phyloP scores from a whole-genome alignment of 2,888 invertebrate genomes.

The Zele albiditarsus region DNA sequence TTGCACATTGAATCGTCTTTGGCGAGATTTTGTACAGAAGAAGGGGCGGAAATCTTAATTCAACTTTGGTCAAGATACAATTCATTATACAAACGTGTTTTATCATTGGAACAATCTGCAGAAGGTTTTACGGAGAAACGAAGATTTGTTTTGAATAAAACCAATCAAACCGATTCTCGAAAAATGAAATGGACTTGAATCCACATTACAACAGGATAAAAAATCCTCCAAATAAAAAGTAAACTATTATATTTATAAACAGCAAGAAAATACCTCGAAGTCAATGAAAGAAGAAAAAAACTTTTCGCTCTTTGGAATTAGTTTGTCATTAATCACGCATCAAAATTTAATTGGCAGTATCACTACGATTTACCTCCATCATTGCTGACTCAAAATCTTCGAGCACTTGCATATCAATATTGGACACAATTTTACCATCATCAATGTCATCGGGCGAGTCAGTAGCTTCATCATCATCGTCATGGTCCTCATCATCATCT shows the following conservation, averaged over 20 bases:
- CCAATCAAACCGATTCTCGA: not conserved
- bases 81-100: not conserved
- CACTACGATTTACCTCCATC: conserved; percentile 55
- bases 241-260: not conserved
- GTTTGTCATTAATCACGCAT: not conserved
- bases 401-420: conserved; percentile 61
- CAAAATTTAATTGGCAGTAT: conserved; percentile 58
- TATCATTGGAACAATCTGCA: not conserved
- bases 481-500: conserved; percentile 40
- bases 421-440: conserved; percentile 51
- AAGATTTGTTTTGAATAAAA: not conserved
- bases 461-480: conserved; percentile 49
- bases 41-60: not conserved
- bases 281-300: not conserved
- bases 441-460: conserved; percentile 53
- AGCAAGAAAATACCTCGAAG: not conserved
- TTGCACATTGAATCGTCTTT: conserved; percentile 25
- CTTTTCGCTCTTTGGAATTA: conserved; percentile 1
- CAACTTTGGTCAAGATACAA: conserved; percentile 22
- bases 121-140: not conserved
- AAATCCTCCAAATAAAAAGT: not conserved
- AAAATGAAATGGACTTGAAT: not conserved
- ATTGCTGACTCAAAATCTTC: conserved; percentile 63
- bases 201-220: not conserved
- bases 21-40: conserved; percentile 15